Base-by-base conservation (phyloP, 1,140 invertebrate species). In the Orussus abietinus region DNA sequence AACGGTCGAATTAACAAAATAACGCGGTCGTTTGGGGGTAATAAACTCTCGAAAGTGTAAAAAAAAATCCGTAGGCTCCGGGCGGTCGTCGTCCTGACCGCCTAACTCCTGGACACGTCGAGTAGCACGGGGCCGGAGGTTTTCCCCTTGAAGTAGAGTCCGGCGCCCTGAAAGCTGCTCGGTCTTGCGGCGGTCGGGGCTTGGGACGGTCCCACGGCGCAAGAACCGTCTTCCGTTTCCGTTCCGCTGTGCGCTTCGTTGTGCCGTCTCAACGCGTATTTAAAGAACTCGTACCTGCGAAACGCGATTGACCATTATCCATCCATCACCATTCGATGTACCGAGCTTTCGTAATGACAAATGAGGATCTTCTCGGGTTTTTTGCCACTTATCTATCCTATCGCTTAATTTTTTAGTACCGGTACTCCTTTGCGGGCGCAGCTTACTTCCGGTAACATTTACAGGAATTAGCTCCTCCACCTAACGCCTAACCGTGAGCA, bases 231-330 rank as follows among this genome's bases (percentile, higher is more conserved):
- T 3, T 61, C 58, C 19, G 4, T n/a, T 19, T 60, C 55, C 11
- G 26, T 14, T 11, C 11, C 37, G 13, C 11, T 12, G 11, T 30
- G 42, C 2, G 43, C 41, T 11, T 61, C 51, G 5, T 54, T 29
- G 52, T 53, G 3, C 47, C 40, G 3, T 50, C 55, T n/a, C n/a
- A 86, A 64, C 11, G 79, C 58, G 58, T 83, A 86, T 68, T 87
- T 87, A 62, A 86, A 84, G 55, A 84, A 82, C 70, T 87, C 84
- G 54, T 87, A 73, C 37, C 70, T 73, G 39, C 4, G 48, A 55
- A 37, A n/a, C n/a, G n/a, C n/a, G n/a, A n/a, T n/a, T n/a, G n/a
- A n/a, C n/a, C n/a, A n/a, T n/a, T n/a, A n/a, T n/a, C n/a, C n/a
- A n/a, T n/a, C n/a, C n/a, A n/a, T n/a, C n/a, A n/a, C n/a, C n/a